A percentile compares a stretch with the other conserved stretches of the same genome.
Conservation (phyloP, 92 coral and sea anemone genomes). For the Isaurus tuberculatus region DNA sequence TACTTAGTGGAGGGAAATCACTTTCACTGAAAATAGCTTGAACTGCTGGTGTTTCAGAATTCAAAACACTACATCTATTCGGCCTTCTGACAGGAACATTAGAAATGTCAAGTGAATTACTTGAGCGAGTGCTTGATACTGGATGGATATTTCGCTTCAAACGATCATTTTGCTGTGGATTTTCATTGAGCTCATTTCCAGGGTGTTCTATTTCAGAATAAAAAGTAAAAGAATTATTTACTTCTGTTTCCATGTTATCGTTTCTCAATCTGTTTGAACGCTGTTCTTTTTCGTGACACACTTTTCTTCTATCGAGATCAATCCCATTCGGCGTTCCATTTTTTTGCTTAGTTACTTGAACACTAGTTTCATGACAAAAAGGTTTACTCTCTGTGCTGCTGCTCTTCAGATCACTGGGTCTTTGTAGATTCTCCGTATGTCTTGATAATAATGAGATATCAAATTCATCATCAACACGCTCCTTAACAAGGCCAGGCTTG, state of each 20-base stretch:
- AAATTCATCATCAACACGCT: conserved; percentile 55
- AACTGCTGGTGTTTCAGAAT: conserved; percentile 7
- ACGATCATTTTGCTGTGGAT: neutral
- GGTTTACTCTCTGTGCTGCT: neutral
- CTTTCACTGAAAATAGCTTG: conserved; percentile 66
- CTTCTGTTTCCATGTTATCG: neutral
- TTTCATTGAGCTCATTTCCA: neutral
- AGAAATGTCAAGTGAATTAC: conserved; percentile 14
- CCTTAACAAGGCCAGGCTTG: conserved; percentile 72
- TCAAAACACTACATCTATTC: conserved; percentile 2
- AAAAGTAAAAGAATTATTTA: neutral
- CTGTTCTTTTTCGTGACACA: neutral
- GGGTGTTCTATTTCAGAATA: neutral
- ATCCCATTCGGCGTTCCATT: neutral
- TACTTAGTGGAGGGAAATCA: conserved; percentile 92
- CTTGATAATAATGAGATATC: neutral
- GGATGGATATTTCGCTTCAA: neutral
- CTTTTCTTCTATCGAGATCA: neutral
- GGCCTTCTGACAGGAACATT: conserved; percentile 2
- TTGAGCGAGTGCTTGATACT: neutral
- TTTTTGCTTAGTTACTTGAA: neutral
- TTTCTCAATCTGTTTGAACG: neutral
- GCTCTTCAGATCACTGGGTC: conserved; percentile 22
- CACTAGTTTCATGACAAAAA: neutral
- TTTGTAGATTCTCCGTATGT: conserved; percentile 11